phyloP scores from a whole-genome alignment of 30 jellyfish, hydroid and myxozoan genomes.

The Chrysaora quinquecirrha region DNA sequence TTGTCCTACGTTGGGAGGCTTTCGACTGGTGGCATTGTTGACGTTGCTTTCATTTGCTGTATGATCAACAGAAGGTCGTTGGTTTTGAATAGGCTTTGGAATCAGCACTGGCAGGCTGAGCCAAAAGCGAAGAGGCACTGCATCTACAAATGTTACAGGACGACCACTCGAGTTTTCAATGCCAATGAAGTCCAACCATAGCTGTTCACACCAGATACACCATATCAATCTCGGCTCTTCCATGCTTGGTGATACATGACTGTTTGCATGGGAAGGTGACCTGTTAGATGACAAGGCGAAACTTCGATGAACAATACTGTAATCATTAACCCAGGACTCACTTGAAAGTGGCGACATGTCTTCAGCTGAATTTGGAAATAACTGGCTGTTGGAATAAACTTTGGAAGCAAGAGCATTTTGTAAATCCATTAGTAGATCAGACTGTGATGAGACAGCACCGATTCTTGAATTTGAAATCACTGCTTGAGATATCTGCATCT shows the following conservation, averaged over 20 bases:
- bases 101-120: conserved; percentile 66
- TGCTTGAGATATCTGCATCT: conserved; percentile 90
- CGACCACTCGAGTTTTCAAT: conserved; percentile 73
- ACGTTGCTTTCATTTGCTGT: not conserved
- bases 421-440: conserved; percentile 86
- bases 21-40: not conserved
- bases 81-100: conserved; percentile 1
- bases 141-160: conserved; percentile 94
- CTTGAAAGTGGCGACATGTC: conserved; percentile 83
- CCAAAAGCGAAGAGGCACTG: conserved; percentile 95
- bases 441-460: conserved; percentile 80
- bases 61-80: not conserved
- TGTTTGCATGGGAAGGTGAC: not conserved
- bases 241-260: not conserved
- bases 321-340: conserved; percentile 89
- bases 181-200: conserved; percentile 93
- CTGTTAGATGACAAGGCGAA: conserved; percentile 6
- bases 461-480: conserved; percentile 90
- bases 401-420: conserved; percentile 78
- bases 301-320: conserved; percentile 78
- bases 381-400: conserved; percentile 64
- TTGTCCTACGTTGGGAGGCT: not conserved
- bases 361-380: conserved; percentile 65
- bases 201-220: conserved; percentile 93
- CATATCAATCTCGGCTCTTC: conserved; percentile 81